phyloP scores from a whole-genome alignment of 1,140 invertebrate genomes.

The Halyomorpha halys region DNA sequence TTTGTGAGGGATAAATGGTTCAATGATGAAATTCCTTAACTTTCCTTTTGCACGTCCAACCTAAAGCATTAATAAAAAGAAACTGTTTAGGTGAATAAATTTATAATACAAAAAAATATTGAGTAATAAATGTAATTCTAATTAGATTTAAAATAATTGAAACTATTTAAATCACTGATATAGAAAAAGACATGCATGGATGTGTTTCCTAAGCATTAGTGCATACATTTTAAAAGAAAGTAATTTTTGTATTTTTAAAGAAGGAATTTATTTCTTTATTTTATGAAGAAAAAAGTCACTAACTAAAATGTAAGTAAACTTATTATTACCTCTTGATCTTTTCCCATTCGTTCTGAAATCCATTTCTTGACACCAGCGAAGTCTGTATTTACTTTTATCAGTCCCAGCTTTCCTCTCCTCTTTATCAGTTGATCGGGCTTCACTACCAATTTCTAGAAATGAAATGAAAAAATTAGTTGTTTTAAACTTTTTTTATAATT shows the following conservation, averaged over 20 bases:
- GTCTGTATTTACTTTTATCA: constrained; percentile 90
- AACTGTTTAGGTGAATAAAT: not conserved
- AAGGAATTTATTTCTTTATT: no score
- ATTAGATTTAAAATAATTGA: no score
- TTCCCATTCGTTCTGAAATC: constrained; percentile 77
- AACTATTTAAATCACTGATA: no score
- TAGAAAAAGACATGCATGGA: no score
- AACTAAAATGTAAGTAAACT: no score
- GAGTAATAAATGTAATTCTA: not conserved
- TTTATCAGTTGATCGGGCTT: constrained; percentile 99
- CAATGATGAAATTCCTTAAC: constrained; percentile 89
- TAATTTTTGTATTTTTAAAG: no score
- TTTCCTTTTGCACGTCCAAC: constrained; percentile 78
- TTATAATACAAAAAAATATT: not conserved
- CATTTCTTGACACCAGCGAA: constrained; percentile 70
- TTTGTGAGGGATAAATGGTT: constrained; percentile 88
- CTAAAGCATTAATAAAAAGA: constrained; percentile 22
- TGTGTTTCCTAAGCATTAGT: no score
- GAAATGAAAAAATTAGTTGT: not conserved
- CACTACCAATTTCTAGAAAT: constrained; percentile 73
- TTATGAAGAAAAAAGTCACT: no score
- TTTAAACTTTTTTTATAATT: no score
- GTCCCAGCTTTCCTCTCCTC: constrained; percentile 87
- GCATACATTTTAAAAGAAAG: no score
- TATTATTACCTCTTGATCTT: constrained; percentile 60